These are phyloP conservation scores for Agriopis aurantiaria DNA, from an alignment of 2,888 invertebrate species.

Conservation along the genomic window DNA sequence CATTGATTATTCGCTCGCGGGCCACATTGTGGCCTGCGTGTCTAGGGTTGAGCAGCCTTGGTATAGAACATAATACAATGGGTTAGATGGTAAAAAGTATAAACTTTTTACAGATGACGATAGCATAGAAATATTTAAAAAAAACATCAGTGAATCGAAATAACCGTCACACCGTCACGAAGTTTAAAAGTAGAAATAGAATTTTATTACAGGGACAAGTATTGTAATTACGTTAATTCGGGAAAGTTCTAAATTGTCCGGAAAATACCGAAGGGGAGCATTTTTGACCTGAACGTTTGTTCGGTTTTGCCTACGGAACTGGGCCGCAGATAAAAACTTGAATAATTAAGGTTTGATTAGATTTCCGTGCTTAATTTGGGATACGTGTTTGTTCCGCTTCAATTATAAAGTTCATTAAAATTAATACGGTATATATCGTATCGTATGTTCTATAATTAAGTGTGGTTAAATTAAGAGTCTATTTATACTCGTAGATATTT, in stretches of 20 bases:
- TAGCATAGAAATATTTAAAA: not conserved
- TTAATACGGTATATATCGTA: not conserved
- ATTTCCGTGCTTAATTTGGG: constrained; percentile 40
- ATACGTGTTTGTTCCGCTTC: constrained; percentile 30
- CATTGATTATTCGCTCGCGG: no score
- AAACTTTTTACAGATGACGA: no score
- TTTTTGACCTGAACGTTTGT: constrained; percentile 46
- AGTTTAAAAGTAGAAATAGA: constrained; percentile 33
- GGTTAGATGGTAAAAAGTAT: no score
- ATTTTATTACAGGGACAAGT: constrained; percentile 35
- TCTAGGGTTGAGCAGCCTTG: no score
- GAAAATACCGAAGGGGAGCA: constrained; percentile 29
- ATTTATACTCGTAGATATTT: no score
- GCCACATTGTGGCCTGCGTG: no score
- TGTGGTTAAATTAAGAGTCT: not conserved
- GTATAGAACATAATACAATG: no score
- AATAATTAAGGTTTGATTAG: constrained; percentile 47
- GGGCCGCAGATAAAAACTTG: constrained; percentile 46
- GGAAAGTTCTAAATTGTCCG: constrained; percentile 44
- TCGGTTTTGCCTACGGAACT: constrained; percentile 43
- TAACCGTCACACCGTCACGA: constrained; percentile 3
- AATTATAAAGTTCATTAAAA: constrained; percentile 22
- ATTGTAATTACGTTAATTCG: constrained; percentile 43
- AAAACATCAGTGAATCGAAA: constrained; percentile 22
- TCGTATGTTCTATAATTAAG: not conserved